Evolutionary conservation across 2,888 invertebrate species (phyloP).

Genomic region (Drosophila meridionalis): DNA sequence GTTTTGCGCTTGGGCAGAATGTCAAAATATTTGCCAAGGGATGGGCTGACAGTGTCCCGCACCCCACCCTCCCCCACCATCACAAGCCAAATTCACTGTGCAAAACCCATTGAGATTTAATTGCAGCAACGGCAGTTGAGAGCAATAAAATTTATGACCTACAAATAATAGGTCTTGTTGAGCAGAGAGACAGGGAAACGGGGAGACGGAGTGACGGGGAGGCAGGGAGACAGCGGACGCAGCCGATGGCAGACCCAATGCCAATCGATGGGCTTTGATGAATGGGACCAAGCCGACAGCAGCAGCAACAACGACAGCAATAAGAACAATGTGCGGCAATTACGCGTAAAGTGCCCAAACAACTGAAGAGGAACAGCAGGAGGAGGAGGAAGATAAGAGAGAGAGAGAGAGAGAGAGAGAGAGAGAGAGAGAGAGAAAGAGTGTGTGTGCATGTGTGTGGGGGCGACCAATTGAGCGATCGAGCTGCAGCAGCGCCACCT

Average conservation of each 20-base stretch:
- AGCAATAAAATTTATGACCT: constrained; percentile 85
- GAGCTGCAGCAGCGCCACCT: constrained; percentile 47
- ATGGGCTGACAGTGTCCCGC: constrained; percentile 8
- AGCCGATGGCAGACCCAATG: constrained; percentile 34
- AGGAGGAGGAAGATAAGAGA: neutral
- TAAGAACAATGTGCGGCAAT: constrained; percentile 65
- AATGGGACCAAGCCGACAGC: constrained; percentile 55
- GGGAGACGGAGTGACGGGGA: neutral
- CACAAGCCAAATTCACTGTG: neutral
- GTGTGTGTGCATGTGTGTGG: constrained; percentile 12
- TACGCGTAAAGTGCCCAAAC: constrained; percentile 69
- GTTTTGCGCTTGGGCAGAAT: constrained; percentile 35
- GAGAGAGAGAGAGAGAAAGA: neutral
- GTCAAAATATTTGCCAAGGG: constrained; percentile 56
- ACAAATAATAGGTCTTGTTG: constrained; percentile 83
- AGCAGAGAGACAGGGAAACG: constrained; percentile 37
- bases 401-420: neutral
- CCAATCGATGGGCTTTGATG: constrained; percentile 69
- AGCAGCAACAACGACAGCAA: constrained; percentile 22
- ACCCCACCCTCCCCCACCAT: constrained; percentile 37
- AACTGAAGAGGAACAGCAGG: constrained; percentile 26
- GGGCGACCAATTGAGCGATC: constrained; percentile 41
- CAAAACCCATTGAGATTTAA: constrained; percentile 80
- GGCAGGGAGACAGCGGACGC: neutral
- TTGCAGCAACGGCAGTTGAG: constrained; percentile 83